A percentile compares a stretch with the other conserved stretches of the same genome.
Conservation (phyloP, 2,113 vertebrate species). For the Serinus canaria region DNA sequence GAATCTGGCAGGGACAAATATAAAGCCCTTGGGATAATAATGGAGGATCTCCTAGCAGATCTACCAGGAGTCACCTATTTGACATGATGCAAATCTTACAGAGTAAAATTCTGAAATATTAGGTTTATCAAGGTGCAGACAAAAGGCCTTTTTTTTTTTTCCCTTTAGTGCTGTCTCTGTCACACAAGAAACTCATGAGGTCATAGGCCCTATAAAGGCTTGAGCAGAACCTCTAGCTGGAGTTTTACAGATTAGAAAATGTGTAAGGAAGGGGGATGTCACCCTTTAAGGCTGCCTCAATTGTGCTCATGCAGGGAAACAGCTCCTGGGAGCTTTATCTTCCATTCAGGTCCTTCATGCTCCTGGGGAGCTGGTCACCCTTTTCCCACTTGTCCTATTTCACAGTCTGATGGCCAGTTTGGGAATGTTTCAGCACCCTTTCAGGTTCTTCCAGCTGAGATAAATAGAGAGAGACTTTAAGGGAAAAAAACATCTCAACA, state of each 20-base stretch:
- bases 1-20: background rate
- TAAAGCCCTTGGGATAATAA: background rate
- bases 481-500: background rate
- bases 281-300: background rate
- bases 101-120: background rate
- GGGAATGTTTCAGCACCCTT: background rate
- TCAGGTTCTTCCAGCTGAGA: background rate
- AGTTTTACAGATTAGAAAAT: background rate
- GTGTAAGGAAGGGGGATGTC: background rate
- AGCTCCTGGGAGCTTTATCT: background rate
- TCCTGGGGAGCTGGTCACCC: background rate
- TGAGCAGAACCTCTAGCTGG: background rate
- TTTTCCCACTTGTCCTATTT: background rate
- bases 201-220: background rate
- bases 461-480: background rate
- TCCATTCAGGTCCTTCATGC: background rate
- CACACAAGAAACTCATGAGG: fast-evolving
- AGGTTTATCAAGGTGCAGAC: background rate
- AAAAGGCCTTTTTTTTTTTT: background rate
- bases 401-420: background rate
- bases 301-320: background rate
- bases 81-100: background rate
- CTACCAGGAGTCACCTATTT: background rate
- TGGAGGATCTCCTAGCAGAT: background rate
- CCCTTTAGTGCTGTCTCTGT: background rate